Evolutionary conservation across 2,797 vertebrate species (phyloP), one percentile per base, ranked within the genome.

Genomic region (Ptychobarbus kaznakovi): DNA sequence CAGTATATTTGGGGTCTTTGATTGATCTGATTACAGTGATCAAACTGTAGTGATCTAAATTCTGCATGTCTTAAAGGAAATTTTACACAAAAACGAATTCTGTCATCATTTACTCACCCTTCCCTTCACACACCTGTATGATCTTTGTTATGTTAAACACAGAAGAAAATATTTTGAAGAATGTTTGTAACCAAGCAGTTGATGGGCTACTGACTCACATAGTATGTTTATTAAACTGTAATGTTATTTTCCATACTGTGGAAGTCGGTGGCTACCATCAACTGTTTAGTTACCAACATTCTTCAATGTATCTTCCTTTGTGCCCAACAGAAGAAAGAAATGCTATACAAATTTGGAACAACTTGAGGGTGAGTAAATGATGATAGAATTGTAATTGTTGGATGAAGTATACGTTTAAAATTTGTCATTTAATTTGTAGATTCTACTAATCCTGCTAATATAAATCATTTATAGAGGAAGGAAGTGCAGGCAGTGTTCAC

Each of bases 401-500:
- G 28, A 66, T 35, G 28, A 66, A 66, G 6, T 8, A 16, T 35
- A 35, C 1, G 15, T 66, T 18, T 6, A 16, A 35, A 32, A 18
- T 66, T 1, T 66, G 28, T 35, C 0, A 66, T 32, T 66, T 18
- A 35, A 15, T 66, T 35, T 4, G 32, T 38, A 66, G 65, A 66
- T 66, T 66, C 15, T 32, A 15, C 15, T 18, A 66, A 18, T 18
- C 15, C 63, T 66, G 7, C 6, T 18, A 35, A 61, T 18, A 35
- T 35, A 16, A 66, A 66, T 65, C 65, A 35, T 35, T 66, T 66
- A 66, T 38, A 66, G 35, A 63, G 51, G 68, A 73, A 73, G 69
- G 69, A 82, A 63, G 53, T 46, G 16, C 38, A 73, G 70, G 28
- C 38, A 15, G 20, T 51, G 20, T 53, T 51, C 44, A 61, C 51